Conservation (phyloP, 92 coral and sea anemone species). For the Siderastrea siderea region DNA sequence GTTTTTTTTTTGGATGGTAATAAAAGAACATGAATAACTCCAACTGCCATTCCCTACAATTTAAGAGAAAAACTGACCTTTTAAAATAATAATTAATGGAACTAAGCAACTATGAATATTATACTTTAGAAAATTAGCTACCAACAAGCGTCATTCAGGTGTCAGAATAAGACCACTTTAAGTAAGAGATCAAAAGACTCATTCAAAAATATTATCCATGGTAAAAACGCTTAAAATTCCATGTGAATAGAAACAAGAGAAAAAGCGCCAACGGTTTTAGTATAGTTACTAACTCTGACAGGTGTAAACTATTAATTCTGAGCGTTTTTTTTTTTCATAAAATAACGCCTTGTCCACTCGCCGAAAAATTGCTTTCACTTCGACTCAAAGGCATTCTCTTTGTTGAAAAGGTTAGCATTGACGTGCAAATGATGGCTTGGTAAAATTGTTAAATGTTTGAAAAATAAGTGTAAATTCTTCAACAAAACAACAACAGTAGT, state of each 20-base stretch:
- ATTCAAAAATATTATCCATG: neutral
- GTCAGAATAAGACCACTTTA: neutral
- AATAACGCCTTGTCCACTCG: constrained; percentile 12
- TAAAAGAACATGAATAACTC: neutral
- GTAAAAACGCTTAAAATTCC: constrained; percentile 3
- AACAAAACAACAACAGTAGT: constrained; percentile 16
- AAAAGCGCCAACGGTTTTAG: neutral
- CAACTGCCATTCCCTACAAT: neutral
- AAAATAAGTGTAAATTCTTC: constrained; percentile 29
- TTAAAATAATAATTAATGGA: neutral
- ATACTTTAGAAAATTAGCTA: neutral
- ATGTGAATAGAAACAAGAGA: neutral
- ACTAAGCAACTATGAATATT: neutral
- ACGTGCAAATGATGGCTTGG: constrained; percentile 14
- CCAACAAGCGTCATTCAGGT: neutral
- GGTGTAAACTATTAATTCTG: neutral
- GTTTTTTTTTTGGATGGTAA: neutral
- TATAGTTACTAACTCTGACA: constrained; percentile 7
- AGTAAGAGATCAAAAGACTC: neutral
- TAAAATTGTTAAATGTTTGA: constrained; percentile 18
- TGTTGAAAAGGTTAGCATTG: constrained; percentile 21
- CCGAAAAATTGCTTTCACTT: constrained; percentile 19
- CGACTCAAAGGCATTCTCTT: neutral
- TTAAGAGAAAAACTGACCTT: neutral
- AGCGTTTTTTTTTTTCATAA: neutral